Percentiles rank a stretch among this genome's conserved stretches.
These are phyloP conservation scores for Nansenia antarctica DNA, from an alignment of 2,113 vertebrate genomes.

Conservation along the genomic window DNA sequence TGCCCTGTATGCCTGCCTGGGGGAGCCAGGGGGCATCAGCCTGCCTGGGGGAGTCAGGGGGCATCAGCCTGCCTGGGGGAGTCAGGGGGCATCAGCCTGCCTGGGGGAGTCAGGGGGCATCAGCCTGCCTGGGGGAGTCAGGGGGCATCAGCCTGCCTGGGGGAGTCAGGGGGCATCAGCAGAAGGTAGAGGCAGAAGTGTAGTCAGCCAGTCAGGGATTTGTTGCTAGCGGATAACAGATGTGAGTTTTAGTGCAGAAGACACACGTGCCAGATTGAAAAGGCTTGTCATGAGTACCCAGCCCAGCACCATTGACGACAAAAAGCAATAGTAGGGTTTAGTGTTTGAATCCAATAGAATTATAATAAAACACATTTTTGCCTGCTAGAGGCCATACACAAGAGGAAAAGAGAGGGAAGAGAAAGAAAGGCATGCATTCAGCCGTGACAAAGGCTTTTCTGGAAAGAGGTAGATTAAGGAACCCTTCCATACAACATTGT, in stretches of 20 bases:
- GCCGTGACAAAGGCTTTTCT: background rate
- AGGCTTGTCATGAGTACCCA: constrained; percentile 16
- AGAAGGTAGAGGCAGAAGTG: constrained; percentile 5
- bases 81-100: no score
- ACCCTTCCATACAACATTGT: background rate
- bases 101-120: no score
- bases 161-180: constrained; percentile 4
- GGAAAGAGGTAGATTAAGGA: background rate
- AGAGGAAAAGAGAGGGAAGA: no score
- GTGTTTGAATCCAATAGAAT: background rate
- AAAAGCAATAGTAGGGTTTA: constrained; percentile 8
- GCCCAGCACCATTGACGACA: constrained; percentile 26
- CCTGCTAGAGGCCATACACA: no score
- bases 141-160: background rate
- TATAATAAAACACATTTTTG: background rate
- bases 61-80: no score
- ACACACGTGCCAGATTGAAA: constrained; percentile 12
- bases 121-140: no score
- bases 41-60: no score
- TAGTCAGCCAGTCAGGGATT: constrained; percentile 44
- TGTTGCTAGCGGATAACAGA: constrained; percentile 21
- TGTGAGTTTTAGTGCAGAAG: no score
- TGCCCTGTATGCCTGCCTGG: no score
- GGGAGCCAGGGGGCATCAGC: no score
- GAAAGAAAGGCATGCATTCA: no score